phyloP scores from a whole-genome alignment of 2,113 vertebrate species.

The Diphyllodes magnificus region DNA sequence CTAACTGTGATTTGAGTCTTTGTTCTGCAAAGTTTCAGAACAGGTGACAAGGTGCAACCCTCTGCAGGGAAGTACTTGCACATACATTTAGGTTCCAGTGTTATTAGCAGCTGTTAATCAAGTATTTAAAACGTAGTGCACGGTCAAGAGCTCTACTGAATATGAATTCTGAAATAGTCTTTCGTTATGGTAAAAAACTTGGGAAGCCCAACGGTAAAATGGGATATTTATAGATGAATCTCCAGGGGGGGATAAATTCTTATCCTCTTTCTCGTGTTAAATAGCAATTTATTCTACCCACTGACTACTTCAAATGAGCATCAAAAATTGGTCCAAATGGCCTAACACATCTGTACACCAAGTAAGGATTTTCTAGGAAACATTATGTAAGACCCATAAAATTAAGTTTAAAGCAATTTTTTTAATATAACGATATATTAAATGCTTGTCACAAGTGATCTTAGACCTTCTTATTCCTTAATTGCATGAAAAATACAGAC shows the following conservation, averaged over 20 bases:
- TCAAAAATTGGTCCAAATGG: not conserved
- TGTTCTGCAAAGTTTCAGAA: not conserved
- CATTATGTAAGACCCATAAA: not conserved
- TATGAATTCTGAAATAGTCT: not conserved
- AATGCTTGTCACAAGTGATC: not conserved
- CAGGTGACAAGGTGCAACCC: not conserved
- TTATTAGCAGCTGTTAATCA: not conserved
- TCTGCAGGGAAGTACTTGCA: not conserved
- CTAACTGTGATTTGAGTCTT: not conserved
- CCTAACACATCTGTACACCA: not conserved
- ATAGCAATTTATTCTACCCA: not conserved
- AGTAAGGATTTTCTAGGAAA: not conserved
- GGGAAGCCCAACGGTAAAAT: not conserved
- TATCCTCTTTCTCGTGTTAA: not conserved
- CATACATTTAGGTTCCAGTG: not conserved
- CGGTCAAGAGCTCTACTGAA: not conserved
- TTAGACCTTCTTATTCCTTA: not conserved
- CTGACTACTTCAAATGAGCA: not conserved
- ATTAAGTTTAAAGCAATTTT: not conserved
- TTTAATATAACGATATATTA: not conserved
- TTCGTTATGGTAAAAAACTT: not conserved
- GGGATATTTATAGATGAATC: not conserved
- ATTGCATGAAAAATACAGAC: not conserved
- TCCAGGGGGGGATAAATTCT: not conserved
- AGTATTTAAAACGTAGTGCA: not conserved